phyloP scores from a whole-genome alignment of 1,140 invertebrate genomes.

The Heterodera schachtii region DNA sequence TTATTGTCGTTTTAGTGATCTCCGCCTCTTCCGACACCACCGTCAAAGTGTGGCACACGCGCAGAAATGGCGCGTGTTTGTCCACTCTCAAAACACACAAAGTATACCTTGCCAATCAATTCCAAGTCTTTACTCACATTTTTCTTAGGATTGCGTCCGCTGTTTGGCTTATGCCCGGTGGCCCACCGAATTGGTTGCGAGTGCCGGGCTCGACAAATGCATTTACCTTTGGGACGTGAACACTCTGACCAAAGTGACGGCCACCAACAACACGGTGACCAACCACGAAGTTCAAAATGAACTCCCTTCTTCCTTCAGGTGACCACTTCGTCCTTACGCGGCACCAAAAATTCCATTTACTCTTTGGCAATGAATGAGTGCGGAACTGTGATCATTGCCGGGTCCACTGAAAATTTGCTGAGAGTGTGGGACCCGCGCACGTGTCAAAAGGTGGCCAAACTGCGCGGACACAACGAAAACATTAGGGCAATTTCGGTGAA shows the following conservation, averaged over 20 bases:
- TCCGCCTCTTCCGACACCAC: conserved; percentile 98
- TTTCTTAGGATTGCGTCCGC: conserved; percentile 85
- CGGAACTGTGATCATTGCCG: conserved; percentile 91
- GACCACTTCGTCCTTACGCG: conserved; percentile 80
- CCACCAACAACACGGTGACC: conserved; percentile 97
- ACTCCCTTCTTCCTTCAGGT: neutral
- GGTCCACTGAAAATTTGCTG: conserved; percentile 74
- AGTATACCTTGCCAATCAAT: conserved; percentile 49
- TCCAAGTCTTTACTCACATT: conserved; percentile 3
- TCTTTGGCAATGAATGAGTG: conserved; percentile 96
- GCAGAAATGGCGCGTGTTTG: conserved; percentile 74
- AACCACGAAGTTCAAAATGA: conserved; percentile 70
- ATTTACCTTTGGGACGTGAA: conserved; percentile 99
- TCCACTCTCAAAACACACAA: conserved; percentile 94
- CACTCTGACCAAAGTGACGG: conserved; percentile 92
- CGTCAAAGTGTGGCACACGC: conserved; percentile 98
- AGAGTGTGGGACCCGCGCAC: conserved; percentile 95
- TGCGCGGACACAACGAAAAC: conserved; percentile 96
- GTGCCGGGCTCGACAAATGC: conserved; percentile 90
- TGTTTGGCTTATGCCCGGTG: conserved; percentile 97
- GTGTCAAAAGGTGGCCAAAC: conserved; percentile 91
- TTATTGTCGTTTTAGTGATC: conserved; percentile 77
- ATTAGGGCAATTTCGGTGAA: conserved; percentile 92
- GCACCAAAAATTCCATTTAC: conserved; percentile 98
- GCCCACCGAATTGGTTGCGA: conserved; percentile 85